Base-by-base conservation (phyloP, 1,140 invertebrate species). In the Venustaconcha ellipsiformis region DNA sequence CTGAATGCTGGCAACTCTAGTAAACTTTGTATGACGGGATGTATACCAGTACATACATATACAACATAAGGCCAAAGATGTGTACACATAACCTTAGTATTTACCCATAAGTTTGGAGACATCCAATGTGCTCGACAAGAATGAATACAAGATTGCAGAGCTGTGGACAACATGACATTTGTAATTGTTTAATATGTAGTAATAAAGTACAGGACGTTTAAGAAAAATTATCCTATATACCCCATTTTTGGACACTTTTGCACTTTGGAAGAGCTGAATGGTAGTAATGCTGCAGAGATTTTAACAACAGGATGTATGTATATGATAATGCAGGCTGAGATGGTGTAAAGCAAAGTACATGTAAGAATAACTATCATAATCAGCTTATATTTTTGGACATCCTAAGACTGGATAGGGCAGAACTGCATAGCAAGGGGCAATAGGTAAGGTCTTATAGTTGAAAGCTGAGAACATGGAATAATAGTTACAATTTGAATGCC, bases 1-100 rank as follows among this genome's bases (percentile, higher is more conserved):
- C 67, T 57, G 76, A 80, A 58, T 86, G 83, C 81, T 86, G 85
- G n/a, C n/a, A n/a, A n/a, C n/a, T n/a, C n/a, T n/a, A n/a, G n/a
- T 62, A 60, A 58, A 73, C 60, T n/a, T 48, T 85, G 14, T 80
- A 85, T 26, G 56, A 58, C 1, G 78, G 77, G 17, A 57, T 83
- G 70, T 67, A 78, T 64, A 78, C 79, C 58, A 68, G 68, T 59
- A 67, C 18, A n/a, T n/a, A n/a, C n/a, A 48, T 6, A 57, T 17
- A 56, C 20, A 15, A 20, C n/a, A 15, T 20, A 18, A 68, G 15
- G 37, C 30, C 30, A 55, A 23, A 18, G 23, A 17, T 14, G 57
- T 14, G 17, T 18, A 3, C 26, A 30, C 26, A 30, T 30, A 30
- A 30, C 26, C 26, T 30, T 2, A 30, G 2, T 30, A 30, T 1